A percentile compares a stretch with the other conserved stretches of the same genome.
These are phyloP conservation scores for Erynnis tages DNA, from an alignment of 2,888 invertebrate genomes.

Conservation along the genomic window DNA sequence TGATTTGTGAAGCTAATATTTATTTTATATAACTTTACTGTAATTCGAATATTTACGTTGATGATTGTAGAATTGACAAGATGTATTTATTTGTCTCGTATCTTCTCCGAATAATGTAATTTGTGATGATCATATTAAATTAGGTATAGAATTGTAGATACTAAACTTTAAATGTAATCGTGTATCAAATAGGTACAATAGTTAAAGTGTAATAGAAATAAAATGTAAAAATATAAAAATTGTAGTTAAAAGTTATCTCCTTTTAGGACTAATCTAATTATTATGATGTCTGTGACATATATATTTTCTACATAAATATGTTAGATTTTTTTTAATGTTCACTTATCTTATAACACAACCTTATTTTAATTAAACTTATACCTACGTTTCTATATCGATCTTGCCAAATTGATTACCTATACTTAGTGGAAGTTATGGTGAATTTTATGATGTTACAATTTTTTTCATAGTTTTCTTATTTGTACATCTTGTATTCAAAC, in stretches of 20 bases:
- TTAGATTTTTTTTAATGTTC: conserved; percentile 50
- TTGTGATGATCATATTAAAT: conserved; percentile 17
- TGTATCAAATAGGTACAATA: conserved; percentile 65
- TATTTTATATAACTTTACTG: conserved; percentile 27
- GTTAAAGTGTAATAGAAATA: conserved; percentile 36
- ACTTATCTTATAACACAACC: too few relatives aligned
- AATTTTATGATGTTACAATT: neutral
- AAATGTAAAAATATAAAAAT: conserved; percentile 26
- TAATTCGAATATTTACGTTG: conserved; percentile 17
- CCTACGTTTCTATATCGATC: conserved; percentile 57
- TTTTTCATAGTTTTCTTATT: conserved; percentile 13
- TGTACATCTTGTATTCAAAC: conserved; percentile 30
- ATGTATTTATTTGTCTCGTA: conserved; percentile 20
- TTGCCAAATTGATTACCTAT: conserved; percentile 68
- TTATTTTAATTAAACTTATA: too few relatives aligned
- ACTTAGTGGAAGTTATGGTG: too few relatives aligned
- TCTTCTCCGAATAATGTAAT: conserved; percentile 8
- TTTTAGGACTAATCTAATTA: conserved; percentile 56
- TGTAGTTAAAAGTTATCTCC: conserved; percentile 41
- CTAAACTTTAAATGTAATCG: conserved; percentile 61
- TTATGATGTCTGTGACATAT: conserved; percentile 45
- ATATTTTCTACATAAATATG: conserved; percentile 53
- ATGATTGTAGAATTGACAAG: conserved; percentile 4
- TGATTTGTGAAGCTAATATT: conserved; percentile 23
- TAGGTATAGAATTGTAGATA: conserved; percentile 56